phyloP scores from a whole-genome alignment of 35 echinoderm and acorn worm genomes.

The Antedon bifida region DNA sequence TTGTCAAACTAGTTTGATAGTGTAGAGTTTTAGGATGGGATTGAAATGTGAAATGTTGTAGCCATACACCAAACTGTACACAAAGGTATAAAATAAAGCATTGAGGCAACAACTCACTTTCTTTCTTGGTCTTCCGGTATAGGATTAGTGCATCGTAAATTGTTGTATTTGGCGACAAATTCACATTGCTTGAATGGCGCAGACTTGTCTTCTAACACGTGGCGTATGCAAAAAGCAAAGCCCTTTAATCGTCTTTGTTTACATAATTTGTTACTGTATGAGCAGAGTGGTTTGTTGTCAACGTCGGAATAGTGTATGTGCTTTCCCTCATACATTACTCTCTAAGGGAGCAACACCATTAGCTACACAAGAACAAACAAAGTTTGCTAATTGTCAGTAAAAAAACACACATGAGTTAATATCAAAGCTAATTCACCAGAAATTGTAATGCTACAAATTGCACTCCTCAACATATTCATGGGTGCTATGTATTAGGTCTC shows the following conservation, averaged over 20 bases:
- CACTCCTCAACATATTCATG: too few species aligned
- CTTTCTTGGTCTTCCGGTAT: constrained; percentile 64
- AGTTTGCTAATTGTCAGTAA: background rate
- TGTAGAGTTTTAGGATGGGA: too few species aligned
- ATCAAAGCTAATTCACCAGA: too few species aligned
- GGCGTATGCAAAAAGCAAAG: constrained; percentile 97
- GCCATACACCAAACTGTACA: too few species aligned
- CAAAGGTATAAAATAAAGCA: too few species aligned
- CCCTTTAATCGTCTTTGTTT: constrained; percentile 85
- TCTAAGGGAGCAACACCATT: constrained; percentile 39
- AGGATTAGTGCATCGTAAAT: constrained; percentile 82
- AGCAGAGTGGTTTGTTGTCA: constrained; percentile 94
- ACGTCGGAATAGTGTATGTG: constrained; percentile 96
- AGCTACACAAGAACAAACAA: constrained; percentile 16
- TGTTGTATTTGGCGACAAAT: constrained; percentile 94
- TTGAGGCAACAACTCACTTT: too few species aligned
- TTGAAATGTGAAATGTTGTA: too few species aligned
- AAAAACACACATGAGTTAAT: too few species aligned
- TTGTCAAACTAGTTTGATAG: too few species aligned
- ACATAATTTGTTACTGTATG: constrained; percentile 89
- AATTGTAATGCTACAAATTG: too few species aligned
- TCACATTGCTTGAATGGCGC: constrained; percentile 93
- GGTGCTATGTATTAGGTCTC: too few species aligned
- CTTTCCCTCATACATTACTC: constrained; percentile 99
- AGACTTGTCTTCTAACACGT: constrained; percentile 88